Evolutionary conservation across 2,113 vertebrate genomes (phyloP).

Genomic region (Strix aluco): DNA sequence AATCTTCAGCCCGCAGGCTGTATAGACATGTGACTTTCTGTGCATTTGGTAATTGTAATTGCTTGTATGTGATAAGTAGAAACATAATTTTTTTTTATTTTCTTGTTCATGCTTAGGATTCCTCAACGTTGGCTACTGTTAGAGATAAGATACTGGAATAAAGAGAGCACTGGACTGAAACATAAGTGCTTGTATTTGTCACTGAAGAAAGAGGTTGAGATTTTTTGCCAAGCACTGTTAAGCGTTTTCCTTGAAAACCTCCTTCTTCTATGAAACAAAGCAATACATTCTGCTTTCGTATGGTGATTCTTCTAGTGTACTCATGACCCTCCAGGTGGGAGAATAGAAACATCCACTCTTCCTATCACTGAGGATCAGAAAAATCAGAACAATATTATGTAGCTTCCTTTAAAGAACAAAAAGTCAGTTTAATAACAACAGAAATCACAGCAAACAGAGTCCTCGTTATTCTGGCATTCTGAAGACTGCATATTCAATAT

Average conservation of each 20-base stretch:
- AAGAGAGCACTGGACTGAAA: not conserved
- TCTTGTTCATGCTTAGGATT: not conserved
- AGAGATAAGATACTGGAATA: not conserved
- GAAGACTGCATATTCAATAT: not conserved
- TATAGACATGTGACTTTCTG: not conserved
- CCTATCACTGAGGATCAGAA: not conserved
- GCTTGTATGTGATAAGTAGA: not conserved
- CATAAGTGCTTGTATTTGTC: not conserved
- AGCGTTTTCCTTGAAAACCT: not conserved
- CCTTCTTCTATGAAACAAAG: not conserved
- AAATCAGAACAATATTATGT: not conserved
- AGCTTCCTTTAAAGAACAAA: not conserved
- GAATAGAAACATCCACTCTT: not conserved
- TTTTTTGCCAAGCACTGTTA: not conserved
- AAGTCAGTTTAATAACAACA: not conserved
- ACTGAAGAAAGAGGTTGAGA: not conserved
- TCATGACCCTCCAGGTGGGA: not conserved
- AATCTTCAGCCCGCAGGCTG: not conserved
- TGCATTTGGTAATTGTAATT: not conserved
- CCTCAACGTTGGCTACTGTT: not conserved
- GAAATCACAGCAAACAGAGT: not conserved
- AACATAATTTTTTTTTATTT: not conserved
- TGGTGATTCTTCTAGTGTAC: not conserved
- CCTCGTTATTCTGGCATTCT: not conserved
- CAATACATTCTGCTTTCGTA: not conserved